Conservation (phyloP, 2,888 invertebrate species). For the Tetramorium bicarinatum region DNA sequence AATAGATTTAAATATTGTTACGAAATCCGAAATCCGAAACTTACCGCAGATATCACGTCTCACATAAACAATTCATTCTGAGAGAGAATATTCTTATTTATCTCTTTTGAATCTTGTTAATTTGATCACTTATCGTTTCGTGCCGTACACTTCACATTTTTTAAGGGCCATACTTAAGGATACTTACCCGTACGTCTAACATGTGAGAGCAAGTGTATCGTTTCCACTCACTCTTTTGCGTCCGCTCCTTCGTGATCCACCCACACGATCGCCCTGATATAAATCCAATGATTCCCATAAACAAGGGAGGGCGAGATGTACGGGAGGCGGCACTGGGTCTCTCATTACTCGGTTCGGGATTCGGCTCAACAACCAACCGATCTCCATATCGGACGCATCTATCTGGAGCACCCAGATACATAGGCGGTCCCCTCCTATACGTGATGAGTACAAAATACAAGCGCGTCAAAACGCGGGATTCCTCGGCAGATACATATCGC, state of each 20-base stretch:
- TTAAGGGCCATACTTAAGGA: neutral
- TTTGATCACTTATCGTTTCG: neutral
- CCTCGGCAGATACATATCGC: conserved; percentile 22
- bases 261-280: conserved; percentile 59
- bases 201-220: conserved; percentile 50
- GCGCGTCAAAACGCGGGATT: conserved; percentile 44
- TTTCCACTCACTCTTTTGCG: conserved; percentile 26
- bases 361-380: conserved; percentile 66
- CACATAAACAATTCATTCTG: neutral
- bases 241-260: conserved; percentile 3
- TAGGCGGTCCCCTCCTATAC: conserved; percentile 27
- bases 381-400: conserved; percentile 74
- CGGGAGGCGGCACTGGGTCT: conserved; percentile 71
- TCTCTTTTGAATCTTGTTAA: neutral
- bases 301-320: conserved; percentile 68
- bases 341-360: conserved; percentile 71
- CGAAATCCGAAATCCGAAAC: neutral
- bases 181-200: neutral
- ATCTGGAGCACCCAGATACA: conserved; percentile 75
- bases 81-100: neutral
- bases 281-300: conserved; percentile 72
- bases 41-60: neutral
- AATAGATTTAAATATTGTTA: neutral
- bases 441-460: conserved; percentile 43
- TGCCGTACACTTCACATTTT: neutral